A percentile compares a stretch with the other conserved stretches of the same genome.
These are phyloP conservation scores for Pyxicephalus adspersus DNA, from an alignment of 2,113 vertebrate genomes.

Conservation along the genomic window DNA sequence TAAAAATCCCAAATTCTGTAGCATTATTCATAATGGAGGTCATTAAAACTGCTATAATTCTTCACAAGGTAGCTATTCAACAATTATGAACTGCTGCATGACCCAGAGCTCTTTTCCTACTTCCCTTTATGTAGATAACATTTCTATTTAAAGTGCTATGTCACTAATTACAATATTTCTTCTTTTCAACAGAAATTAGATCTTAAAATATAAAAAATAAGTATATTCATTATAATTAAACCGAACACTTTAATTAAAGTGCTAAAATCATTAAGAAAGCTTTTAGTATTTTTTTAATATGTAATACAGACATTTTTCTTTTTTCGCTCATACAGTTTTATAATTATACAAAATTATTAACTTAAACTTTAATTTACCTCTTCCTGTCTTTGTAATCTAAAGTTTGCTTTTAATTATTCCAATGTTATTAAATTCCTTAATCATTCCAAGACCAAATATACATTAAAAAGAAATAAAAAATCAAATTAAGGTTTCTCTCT, in stretches of 20 bases:
- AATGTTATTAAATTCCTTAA: constrained; percentile 35
- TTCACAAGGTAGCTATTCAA: too few species aligned
- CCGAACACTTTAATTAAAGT: neutral
- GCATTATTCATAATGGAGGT: too few species aligned
- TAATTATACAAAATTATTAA: constrained; percentile 23
- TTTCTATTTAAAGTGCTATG: too few species aligned
- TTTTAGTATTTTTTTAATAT: neutral
- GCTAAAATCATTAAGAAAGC: neutral
- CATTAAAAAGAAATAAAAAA: neutral
- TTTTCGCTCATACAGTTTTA: neutral
- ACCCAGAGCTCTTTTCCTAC: too few species aligned
- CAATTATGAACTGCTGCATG: too few species aligned
- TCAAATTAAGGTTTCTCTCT: neutral
- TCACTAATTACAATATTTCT: too few species aligned
- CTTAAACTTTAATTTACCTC: constrained; percentile 23
- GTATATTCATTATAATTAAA: neutral
- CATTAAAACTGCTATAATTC: too few species aligned
- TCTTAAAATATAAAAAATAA: neutral
- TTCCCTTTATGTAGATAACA: too few species aligned
- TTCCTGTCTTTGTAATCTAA: constrained; percentile 31
- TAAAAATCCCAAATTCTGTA: too few species aligned
- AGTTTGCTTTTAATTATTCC: constrained; percentile 33
- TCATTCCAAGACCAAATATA: constrained; percentile 2
- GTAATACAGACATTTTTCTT: neutral
- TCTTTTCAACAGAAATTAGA: too few species aligned